These are phyloP conservation scores for Peromyscus melanophrys DNA, from an alignment of 2,797 vertebrate species.

Conservation along the genomic window DNA sequence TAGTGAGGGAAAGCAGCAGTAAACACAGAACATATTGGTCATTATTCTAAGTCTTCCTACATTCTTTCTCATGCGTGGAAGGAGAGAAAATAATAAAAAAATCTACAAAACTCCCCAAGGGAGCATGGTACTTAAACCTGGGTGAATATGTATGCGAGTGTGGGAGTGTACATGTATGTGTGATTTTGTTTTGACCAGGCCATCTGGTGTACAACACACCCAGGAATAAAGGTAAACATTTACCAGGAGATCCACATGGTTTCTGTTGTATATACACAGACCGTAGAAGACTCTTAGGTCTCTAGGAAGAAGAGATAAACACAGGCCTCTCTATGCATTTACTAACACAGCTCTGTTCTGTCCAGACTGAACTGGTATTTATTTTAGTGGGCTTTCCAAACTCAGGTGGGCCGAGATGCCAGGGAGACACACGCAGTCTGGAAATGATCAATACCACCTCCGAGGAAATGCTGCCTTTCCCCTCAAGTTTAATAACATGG, in stretches of 20 bases:
- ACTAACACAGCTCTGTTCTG: conserved; percentile 65
- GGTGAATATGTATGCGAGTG: conserved; percentile 30
- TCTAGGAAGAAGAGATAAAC: conserved; percentile 83
- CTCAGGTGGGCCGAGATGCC: conserved; percentile 80
- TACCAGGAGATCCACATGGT: conserved; percentile 78
- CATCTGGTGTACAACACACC: conserved; percentile 79
- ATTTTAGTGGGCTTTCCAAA: conserved; percentile 72
- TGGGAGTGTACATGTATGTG: not conserved
- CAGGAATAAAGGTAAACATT: conserved; percentile 82
- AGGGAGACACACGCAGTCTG: conserved; percentile 73
- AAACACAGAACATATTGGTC: conserved; percentile 82
- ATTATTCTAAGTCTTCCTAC: conserved; percentile 78
- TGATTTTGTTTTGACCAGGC: conserved; percentile 82
- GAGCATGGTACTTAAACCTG: not conserved
- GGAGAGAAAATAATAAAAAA: conserved; percentile 55
- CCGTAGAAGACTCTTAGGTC: conserved; percentile 72
- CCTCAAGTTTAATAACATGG: conserved; percentile 77
- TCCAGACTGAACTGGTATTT: conserved; percentile 70
- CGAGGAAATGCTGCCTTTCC: conserved; percentile 68
- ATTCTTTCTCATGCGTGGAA: conserved; percentile 85
- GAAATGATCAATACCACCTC: conserved; percentile 78
- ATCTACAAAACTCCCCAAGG: not conserved
- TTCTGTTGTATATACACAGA: conserved; percentile 79
- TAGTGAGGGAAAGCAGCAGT: conserved; percentile 83
- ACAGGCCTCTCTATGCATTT: conserved; percentile 70